Conservation (phyloP, 2,113 vertebrate species). For the Sylvietta virens region DNA sequence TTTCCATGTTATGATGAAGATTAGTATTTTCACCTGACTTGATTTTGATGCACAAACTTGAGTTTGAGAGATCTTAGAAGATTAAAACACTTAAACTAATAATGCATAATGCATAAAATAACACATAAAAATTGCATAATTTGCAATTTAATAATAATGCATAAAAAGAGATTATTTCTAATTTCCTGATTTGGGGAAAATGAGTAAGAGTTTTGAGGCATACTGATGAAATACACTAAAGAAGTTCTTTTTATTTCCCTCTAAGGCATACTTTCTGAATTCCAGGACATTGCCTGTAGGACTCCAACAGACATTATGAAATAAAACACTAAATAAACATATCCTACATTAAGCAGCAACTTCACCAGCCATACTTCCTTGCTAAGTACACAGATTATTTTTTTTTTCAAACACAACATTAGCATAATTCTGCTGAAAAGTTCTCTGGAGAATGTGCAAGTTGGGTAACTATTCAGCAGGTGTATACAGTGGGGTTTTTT, state of each 20-base stretch:
- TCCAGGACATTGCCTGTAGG: neutral
- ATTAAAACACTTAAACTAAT: neutral
- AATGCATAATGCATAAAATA: too few relatives aligned
- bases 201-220: neutral
- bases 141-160: too few relatives aligned
- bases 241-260: neutral
- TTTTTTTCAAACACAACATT: neutral
- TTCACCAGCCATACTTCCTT: neutral
- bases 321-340: neutral
- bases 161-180: neutral
- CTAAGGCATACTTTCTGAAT: neutral
- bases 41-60: neutral
- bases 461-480: neutral
- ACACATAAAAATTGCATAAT: too few relatives aligned
- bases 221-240: neutral
- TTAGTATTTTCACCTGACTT: neutral
- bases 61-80: neutral
- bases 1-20: neutral
- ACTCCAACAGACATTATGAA: fast-evolving
- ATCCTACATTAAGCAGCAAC: neutral
- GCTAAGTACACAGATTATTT: neutral
- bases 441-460: neutral
- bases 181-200: neutral
- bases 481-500: neutral
- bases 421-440: neutral